Evolutionary conservation across 2,113 vertebrate species (phyloP).

Genomic region (Ochotona curzoniae): DNA sequence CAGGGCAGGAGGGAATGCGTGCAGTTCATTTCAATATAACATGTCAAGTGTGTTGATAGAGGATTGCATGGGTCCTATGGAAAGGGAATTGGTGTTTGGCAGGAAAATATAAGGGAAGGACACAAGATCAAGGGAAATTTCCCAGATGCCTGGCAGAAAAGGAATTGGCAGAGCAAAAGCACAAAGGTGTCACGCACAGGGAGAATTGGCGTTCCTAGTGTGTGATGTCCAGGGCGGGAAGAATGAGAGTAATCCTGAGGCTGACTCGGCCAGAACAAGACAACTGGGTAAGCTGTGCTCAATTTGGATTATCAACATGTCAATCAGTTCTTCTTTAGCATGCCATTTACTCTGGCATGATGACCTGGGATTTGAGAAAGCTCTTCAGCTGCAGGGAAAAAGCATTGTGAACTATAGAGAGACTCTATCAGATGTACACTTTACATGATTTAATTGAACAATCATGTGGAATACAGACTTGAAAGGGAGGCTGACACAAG

Average conservation of each 20-base stretch:
- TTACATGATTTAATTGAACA: not conserved
- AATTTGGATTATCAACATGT: not conserved
- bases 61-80: not conserved
- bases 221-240: rapidly evolving
- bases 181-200: not conserved
- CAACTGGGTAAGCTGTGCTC: too few species aligned
- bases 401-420: not conserved
- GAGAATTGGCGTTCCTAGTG: not conserved
- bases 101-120: not conserved
- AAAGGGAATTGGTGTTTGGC: not conserved
- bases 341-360: not conserved
- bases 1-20: not conserved
- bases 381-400: not conserved
- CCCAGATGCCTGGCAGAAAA: not conserved
- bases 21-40: not conserved
- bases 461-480: not conserved
- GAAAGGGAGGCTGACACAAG: not conserved
- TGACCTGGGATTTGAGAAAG: not conserved
- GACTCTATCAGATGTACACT: not conserved
- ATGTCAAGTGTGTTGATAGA: not conserved
- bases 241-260: not conserved
- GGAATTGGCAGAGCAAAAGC: not conserved
- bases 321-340: not conserved
- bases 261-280: not conserved
- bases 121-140: not conserved